phyloP scores from a whole-genome alignment of 2,113 vertebrate species.

The Cacatua alba region DNA sequence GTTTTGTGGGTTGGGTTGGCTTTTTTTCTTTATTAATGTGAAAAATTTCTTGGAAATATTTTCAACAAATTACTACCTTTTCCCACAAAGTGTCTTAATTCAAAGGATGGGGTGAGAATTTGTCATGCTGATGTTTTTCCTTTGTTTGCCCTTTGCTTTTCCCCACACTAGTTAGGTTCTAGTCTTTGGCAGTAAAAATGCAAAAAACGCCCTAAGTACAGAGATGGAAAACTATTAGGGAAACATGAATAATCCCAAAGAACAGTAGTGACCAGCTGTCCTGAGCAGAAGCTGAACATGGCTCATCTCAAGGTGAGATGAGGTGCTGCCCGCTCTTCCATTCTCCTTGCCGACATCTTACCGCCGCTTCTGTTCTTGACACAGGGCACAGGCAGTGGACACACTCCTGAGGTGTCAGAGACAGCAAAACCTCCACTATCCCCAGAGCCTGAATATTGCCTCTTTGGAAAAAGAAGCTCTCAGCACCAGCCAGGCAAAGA shows the following conservation, averaged over 20 bases:
- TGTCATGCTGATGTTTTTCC: not conserved
- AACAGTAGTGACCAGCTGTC: not conserved
- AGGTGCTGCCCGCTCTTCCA: not conserved
- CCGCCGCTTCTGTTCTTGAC: rapidly evolving
- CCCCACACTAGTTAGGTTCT: not conserved
- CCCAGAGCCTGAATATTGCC: not conserved
- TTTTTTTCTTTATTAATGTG: not conserved
- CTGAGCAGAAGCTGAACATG: rapidly evolving
- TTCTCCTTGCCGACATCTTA: rapidly evolving
- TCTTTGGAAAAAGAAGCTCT: not conserved
- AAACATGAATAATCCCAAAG: not conserved
- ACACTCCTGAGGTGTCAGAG: not conserved
- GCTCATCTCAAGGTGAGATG: not conserved
- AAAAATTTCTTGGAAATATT: not conserved
- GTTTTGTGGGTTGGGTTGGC: not conserved
- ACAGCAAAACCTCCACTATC: not conserved
- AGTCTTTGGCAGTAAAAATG: not conserved
- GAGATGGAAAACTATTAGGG: not conserved
- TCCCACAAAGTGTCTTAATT: not conserved
- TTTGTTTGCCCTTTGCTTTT: not conserved
- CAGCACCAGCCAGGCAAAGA: rapidly evolving
- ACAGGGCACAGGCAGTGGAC: not conserved
- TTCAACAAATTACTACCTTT: not conserved
- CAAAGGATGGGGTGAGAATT: not conserved
- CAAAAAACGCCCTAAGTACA: not conserved